Evolutionary conservation across 2,888 invertebrate genomes (phyloP), one percentile per base, ranked within the genome.

Genomic region (Netelia fuscicornis): DNA sequence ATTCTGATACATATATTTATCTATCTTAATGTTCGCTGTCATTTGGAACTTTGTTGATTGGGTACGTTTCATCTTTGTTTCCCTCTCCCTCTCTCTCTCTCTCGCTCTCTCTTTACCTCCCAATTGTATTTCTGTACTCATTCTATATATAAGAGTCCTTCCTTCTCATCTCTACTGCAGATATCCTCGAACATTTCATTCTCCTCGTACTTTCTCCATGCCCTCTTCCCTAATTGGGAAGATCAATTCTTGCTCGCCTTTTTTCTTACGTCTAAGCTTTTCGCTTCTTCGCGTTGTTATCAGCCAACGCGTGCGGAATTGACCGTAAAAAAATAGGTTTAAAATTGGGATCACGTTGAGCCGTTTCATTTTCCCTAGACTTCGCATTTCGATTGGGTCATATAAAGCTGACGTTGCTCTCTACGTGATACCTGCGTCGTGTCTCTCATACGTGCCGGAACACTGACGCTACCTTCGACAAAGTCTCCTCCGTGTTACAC

Each of bases 311-410:
- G 20, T 58, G 25, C 10, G 48, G 48, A 62, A 20, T 44, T 42
- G 60, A 60, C 62, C 74, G 62, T 62, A 62, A 72, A 37, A 72
- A 60, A 60, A 58, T 23, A 62, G 17, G 25, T 74, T 62, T 62
- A 62, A 74, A 74, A 74, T 74, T 74, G 48, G 52, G 60, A 62
- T 74, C 74, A 74, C 74, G 74, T 74, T 25, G 44, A 13, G 58
- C 60, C 62, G 74, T 74, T 74, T 62, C 74, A 74, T 74, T 74
- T 54, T 52, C 25, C 62, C 62, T 48, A 30, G 25, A 62, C 30
- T 23, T 30, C 25, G 52, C 44, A 56, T 70, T 52, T 62, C 62
- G 74, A 74, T 74, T 74, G 74, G 62, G 42, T 20, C 13, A 48
- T 48, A 48, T 42, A 30, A 60, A 25, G 60, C 25, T 62, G 74